Base-by-base conservation (phyloP, 2,113 vertebrate genomes). In the Barnardius zonarius region DNA sequence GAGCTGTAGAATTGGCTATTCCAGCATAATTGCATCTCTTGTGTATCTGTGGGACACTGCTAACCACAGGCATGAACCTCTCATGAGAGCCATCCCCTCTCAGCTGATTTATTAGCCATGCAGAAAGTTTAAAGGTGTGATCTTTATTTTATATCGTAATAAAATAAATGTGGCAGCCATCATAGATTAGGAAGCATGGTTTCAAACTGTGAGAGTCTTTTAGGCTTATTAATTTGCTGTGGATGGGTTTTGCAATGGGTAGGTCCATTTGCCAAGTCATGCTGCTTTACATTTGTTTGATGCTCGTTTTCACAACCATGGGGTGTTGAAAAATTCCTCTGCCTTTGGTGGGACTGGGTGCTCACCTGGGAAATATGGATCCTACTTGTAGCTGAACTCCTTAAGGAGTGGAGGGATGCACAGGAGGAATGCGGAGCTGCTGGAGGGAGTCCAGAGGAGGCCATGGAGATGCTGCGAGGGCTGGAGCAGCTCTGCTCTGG, bases 1-100 rank as follows among this genome's bases (percentile, higher is more conserved):
- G 93, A 83, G 75, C 79, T 63, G 79, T 37, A 39, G 92, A 91
- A 88, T 92, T 92, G 92, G 82, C 93, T 93, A 59, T 92, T 96
- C 51, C 12, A 37, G 88, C 51, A 1, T 97, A 97, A 97, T 95
- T 97, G 92, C 93, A 94, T 96, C 95, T 97, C 95, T 62, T 92
- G 93, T 97, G 96, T 72, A 44, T 96, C 90, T 88, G 73, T 83
- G 94, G 83, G 90, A 66, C 86, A 93, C 73, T 83, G 93, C 79
- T 92, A 90, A 82, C 83, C 88, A 81, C 79, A 93, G 92, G 39
- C 92, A 84, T 0, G 8, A 69, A 69, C 92, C 64, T 92, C 95
- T 96, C 73, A 0, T 90, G 95, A 97, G 88, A 96, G 88, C 27
- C 93, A 86, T 96, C 90, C 83, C 61, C 83, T 92, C 88, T 7